These are phyloP conservation scores for Epinotia ramella DNA, from an alignment of 2,888 invertebrate species.

Conservation along the genomic window DNA sequence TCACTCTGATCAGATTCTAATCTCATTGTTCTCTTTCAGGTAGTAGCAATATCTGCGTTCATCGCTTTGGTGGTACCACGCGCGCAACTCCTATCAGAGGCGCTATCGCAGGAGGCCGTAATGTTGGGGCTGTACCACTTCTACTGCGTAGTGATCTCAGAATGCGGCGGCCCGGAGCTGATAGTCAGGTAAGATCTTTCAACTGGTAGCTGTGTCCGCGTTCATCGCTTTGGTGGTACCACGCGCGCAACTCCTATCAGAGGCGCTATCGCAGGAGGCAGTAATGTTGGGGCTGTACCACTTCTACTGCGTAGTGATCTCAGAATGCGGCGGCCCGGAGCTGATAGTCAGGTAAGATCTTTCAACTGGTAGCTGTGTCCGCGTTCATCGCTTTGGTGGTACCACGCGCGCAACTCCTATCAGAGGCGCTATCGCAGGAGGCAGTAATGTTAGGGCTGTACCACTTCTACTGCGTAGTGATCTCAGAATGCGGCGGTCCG, in stretches of 20 bases:
- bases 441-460: too few relatives aligned
- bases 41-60: conserved; percentile 85
- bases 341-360: too few relatives aligned
- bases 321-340: conserved; percentile 87
- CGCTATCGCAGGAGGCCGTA: conserved; percentile 88
- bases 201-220: conserved; percentile 73
- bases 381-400: too few relatives aligned
- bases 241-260: conserved; percentile 87
- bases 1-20: too few relatives aligned
- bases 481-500: too few relatives aligned
- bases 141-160: conserved; percentile 87
- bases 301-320: conserved; percentile 87
- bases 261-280: conserved; percentile 88
- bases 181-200: conserved; percentile 73
- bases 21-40: conserved; percentile 71
- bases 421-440: too few relatives aligned
- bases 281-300: conserved; percentile 90
- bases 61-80: conserved; percentile 86
- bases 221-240: conserved; percentile 86
- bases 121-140: conserved; percentile 89
- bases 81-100: conserved; percentile 88
- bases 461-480: too few relatives aligned
- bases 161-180: conserved; percentile 87
- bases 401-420: too few relatives aligned
- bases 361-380: too few relatives aligned